Conservation (phyloP, 1,140 invertebrate genomes). For the Tetramorium simillimum region DNA sequence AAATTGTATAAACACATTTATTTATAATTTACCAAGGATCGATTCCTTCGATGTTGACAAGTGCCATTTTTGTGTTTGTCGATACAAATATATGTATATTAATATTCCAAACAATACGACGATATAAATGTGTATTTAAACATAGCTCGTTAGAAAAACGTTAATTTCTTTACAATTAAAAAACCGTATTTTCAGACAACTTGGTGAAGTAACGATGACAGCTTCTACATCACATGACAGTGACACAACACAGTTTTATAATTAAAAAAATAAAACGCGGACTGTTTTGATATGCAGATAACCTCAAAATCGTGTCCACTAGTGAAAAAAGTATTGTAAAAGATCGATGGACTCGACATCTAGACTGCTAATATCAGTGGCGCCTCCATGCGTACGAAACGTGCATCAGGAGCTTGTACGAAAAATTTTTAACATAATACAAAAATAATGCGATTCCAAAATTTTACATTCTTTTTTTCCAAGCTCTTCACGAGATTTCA, state of each 20-base stretch:
- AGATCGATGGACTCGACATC: too few relatives aligned
- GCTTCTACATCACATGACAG: not conserved
- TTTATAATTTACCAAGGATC: conserved; percentile 82
- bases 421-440: too few relatives aligned
- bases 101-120: not conserved
- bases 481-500: too few relatives aligned
- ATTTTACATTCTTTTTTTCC: too few relatives aligned
- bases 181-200: not conserved
- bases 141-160: not conserved
- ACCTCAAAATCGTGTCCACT: not conserved
- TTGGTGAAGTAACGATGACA: not conserved
- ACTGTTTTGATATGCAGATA: not conserved
- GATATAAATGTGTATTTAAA: not conserved
- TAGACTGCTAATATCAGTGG: too few relatives aligned
- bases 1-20: not conserved
- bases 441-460: too few relatives aligned
- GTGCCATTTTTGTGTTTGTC: conserved; percentile 77
- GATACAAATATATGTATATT: conserved; percentile 1
- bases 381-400: too few relatives aligned
- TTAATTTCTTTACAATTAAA: not conserved
- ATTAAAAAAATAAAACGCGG: not conserved
- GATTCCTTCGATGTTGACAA: conserved; percentile 81
- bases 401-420: too few relatives aligned
- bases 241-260: not conserved
- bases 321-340: too few relatives aligned